phyloP scores from a whole-genome alignment of 2,113 vertebrate species.

The Calonectris borealis region DNA sequence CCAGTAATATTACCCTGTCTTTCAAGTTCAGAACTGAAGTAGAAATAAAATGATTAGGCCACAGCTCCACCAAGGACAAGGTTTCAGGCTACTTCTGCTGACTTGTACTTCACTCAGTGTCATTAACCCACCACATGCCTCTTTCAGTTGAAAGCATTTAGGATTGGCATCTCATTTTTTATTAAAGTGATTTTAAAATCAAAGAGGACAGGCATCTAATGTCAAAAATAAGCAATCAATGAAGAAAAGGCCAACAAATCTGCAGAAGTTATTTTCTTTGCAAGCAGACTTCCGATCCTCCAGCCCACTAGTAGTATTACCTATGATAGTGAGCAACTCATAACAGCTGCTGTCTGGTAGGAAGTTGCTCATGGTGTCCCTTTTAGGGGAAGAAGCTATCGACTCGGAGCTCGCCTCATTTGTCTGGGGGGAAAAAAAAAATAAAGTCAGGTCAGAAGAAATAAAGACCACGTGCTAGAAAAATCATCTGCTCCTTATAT shows the following conservation, averaged over 20 bases:
- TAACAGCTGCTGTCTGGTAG: slow-evolving; percentile 89
- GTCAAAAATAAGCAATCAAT: not conserved
- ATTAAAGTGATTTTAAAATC: not conserved
- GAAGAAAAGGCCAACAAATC: not conserved
- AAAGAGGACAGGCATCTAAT: not conserved
- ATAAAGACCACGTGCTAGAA: not conserved
- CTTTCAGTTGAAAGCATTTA: not conserved
- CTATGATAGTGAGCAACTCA: slow-evolving; percentile 88
- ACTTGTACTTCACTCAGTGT: not conserved
- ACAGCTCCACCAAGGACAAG: not conserved
- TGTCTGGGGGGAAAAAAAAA: slow-evolving; percentile 71
- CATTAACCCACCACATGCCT: not conserved
- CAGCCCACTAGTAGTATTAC: slow-evolving; percentile 61
- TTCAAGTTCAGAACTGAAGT: not conserved
- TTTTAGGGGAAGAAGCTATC: slow-evolving; percentile 83
- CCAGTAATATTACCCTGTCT: not conserved
- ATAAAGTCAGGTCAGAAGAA: slow-evolving; percentile 24
- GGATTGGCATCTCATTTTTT: not conserved
- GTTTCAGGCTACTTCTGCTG: not conserved
- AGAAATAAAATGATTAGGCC: not conserved
- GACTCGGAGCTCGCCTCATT: slow-evolving; percentile 95
- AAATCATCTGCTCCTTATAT: not conserved
- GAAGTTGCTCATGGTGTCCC: slow-evolving; percentile 90
- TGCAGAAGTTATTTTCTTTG: not conserved
- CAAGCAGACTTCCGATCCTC: not conserved